Conservation (phyloP, 2,797 vertebrate species). For the Tragelaphus eurycerus region DNA sequence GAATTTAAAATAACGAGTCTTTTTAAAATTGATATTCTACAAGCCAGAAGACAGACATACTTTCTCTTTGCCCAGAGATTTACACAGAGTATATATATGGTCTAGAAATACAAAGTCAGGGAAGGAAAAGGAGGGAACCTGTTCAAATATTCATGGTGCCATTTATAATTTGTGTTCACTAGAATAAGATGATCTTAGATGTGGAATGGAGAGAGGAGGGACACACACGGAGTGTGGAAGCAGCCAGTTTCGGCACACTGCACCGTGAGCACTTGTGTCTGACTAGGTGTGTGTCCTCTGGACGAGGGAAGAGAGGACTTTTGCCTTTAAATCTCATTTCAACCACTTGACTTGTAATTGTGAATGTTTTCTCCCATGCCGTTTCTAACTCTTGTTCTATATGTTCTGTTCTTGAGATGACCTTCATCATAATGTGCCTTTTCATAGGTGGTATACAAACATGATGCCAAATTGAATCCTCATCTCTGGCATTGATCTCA, state of each 20-base stretch:
- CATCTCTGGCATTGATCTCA: neutral
- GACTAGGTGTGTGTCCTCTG: neutral
- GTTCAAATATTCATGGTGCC: neutral
- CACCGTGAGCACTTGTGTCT: neutral
- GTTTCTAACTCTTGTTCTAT: neutral
- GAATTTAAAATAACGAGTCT: neutral
- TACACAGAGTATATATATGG: neutral
- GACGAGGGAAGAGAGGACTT: neutral
- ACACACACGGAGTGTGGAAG: rapidly evolving
- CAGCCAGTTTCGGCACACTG: neutral
- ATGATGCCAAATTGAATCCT: neutral
- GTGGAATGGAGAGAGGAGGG: neutral
- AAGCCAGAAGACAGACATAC: neutral
- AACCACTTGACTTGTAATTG: neutral
- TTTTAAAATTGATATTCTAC: neutral
- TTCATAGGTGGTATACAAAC: neutral
- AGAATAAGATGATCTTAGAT: neutral
- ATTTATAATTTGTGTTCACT: neutral
- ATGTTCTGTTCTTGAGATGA: neutral
- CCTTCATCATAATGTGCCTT: neutral
- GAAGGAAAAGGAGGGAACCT: neutral
- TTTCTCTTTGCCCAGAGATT: neutral
- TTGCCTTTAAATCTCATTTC: neutral
- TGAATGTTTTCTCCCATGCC: neutral
- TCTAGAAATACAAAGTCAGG: neutral